Conservation (phyloP, 2,113 vertebrate species). For the Myanophis thanlyinensis region DNA sequence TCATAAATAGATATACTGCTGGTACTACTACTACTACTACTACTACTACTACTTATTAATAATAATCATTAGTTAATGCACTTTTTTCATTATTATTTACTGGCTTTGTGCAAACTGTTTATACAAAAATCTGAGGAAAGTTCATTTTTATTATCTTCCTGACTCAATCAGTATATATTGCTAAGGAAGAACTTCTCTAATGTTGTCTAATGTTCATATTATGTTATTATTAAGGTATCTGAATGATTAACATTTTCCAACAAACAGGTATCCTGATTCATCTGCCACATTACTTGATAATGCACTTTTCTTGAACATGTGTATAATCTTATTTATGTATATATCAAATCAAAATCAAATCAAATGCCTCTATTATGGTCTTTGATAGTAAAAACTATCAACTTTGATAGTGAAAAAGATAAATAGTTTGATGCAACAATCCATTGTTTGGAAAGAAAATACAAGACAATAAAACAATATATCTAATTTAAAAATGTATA, state of each 20-base stretch:
- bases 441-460: neutral
- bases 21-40: neutral
- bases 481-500: neutral
- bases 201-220: neutral
- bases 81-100: neutral
- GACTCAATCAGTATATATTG: neutral
- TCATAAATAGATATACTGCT: neutral
- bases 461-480: neutral
- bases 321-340: neutral
- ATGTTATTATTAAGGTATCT: neutral
- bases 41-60: neutral
- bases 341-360: neutral
- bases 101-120: neutral
- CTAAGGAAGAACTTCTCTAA: neutral
- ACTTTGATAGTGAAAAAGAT: neutral
- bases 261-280: neutral
- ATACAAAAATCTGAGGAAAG: neutral
- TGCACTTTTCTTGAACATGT: neutral
- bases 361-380: neutral
- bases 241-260: neutral
- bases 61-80: neutral
- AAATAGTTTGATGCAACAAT: neutral
- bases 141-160: neutral
- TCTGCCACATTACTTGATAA: neutral
- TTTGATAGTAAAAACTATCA: too few relatives aligned